Percentiles rank a stretch among this genome's conserved stretches.
These are phyloP conservation scores for Polyommatus iphigenia DNA, from an alignment of 2,888 invertebrate genomes.

Conservation along the genomic window DNA sequence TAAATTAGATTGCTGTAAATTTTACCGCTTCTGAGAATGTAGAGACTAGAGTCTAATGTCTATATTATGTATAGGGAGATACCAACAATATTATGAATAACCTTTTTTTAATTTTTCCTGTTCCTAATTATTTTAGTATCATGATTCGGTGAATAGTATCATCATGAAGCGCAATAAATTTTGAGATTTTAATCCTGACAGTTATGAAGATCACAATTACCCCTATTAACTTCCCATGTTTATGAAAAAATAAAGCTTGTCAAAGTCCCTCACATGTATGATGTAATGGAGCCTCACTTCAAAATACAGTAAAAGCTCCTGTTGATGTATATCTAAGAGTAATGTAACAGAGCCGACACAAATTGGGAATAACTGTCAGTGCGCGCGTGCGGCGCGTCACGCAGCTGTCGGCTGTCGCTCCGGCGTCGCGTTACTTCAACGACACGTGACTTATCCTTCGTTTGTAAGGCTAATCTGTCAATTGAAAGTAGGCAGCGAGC, in stretches of 20 bases:
- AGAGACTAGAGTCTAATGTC: not conserved
- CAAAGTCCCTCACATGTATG: not conserved
- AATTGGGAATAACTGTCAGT: constrained; percentile 45
- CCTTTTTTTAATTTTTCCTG: not conserved
- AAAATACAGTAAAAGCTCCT: not conserved
- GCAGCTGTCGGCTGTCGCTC: constrained; percentile 67
- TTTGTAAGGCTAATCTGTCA: constrained; percentile 53
- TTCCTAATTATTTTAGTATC: not conserved
- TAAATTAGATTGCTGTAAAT: constrained; percentile 31
- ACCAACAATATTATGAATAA: not conserved
- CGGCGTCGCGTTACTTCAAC: constrained; percentile 70
- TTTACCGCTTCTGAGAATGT: not conserved
- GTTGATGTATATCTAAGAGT: constrained; percentile 19
- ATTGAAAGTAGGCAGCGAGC: constrained; percentile 43
- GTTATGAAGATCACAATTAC: not conserved
- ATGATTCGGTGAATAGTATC: not conserved
- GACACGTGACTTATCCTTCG: constrained; percentile 46
- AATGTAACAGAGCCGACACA: constrained; percentile 29
- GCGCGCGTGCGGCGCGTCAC: constrained; percentile 62
- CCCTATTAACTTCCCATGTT: not conserved
- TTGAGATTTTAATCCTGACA: not conserved
- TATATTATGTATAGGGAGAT: not conserved
- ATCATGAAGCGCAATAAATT: not conserved
- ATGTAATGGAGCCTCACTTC: not conserved
- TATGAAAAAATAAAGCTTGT: not conserved